These are phyloP conservation scores for Myripristis jacobus DNA, from an alignment of 2,797 vertebrate species.

Conservation along the genomic window DNA sequence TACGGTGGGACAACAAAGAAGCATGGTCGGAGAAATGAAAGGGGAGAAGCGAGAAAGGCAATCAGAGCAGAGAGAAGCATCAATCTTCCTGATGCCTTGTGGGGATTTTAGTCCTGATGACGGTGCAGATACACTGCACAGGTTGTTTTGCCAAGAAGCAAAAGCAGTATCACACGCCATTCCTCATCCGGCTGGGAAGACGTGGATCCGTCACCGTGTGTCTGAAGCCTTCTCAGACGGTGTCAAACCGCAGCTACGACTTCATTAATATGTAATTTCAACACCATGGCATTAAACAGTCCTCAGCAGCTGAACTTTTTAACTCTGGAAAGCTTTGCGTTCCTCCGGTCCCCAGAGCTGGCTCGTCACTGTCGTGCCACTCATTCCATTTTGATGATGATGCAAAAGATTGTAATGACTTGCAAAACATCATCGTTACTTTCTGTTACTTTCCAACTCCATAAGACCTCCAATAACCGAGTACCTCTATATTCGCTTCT, in stretches of 20 bases:
- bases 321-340: neutral
- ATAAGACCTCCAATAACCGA: neutral
- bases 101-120: slow-evolving; percentile 45
- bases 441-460: neutral
- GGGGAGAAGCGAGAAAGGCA: slow-evolving; percentile 30
- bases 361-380: slow-evolving; percentile 6
- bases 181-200: slow-evolving; percentile 32
- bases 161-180: slow-evolving; percentile 25
- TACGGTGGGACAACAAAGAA: slow-evolving; percentile 31
- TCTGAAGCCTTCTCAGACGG: slow-evolving; percentile 1
- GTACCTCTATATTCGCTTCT: neutral
- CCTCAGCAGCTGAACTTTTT: slow-evolving; percentile 11
- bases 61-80: slow-evolving; percentile 45
- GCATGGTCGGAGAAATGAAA: neutral
- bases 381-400: slow-evolving; percentile 1
- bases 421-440: slow-evolving; percentile 15
- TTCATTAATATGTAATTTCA: neutral
- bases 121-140: slow-evolving; percentile 33
- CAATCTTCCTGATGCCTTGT: slow-evolving; percentile 52
- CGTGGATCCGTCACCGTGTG: slow-evolving; percentile 8
- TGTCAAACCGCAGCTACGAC: slow-evolving; percentile 9
- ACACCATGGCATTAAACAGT: neutral
- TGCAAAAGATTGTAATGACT: slow-evolving; percentile 20
- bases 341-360: neutral
- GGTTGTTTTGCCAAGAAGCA: slow-evolving; percentile 38